Conservation (phyloP, 2,113 vertebrate species). For the Salvelinus fontinalis region DNA sequence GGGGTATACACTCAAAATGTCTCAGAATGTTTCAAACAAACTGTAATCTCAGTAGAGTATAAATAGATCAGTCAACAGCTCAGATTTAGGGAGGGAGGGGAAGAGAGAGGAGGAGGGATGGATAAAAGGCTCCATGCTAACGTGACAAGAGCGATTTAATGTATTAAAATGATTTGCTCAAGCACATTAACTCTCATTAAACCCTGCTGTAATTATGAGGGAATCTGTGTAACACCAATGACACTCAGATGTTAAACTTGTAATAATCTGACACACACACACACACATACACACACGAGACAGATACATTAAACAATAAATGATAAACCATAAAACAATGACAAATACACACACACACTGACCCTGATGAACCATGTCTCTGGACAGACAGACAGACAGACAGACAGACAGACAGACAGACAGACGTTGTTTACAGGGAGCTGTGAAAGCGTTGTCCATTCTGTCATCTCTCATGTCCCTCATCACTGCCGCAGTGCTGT, state of each 20-base stretch:
- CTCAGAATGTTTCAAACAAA: conserved; percentile 15
- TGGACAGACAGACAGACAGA: neutral
- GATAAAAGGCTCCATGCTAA: conserved; percentile 25
- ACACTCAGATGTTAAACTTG: conserved; percentile 18
- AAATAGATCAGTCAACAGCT: conserved; percentile 10
- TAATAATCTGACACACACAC: conserved; percentile 24
- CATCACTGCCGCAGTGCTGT: conserved; percentile 6
- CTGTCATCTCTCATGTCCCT: conserved; percentile 15
- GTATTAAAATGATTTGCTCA: conserved; percentile 28
- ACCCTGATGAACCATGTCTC: neutral
- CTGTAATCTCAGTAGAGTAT: conserved; percentile 28
- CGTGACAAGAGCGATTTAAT: conserved; percentile 32
- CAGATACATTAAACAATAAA: neutral
- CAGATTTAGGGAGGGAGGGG: conserved; percentile 11
- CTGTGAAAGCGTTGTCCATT: conserved; percentile 1
- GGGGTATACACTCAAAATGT: conserved; percentile 34
- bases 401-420: neutral
- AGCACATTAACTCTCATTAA: conserved; percentile 46
- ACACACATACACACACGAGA: conserved; percentile 6
- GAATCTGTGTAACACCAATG: conserved; percentile 30
- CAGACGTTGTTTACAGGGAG: conserved; percentile 8
- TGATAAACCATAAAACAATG: neutral
- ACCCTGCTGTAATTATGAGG: conserved; percentile 44
- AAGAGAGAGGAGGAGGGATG: neutral
- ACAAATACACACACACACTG: neutral